Evolutionary conservation across 2,113 vertebrate genomes (phyloP), one percentile per base, ranked within the genome.

Genomic region (Ochotona curzoniae): DNA sequence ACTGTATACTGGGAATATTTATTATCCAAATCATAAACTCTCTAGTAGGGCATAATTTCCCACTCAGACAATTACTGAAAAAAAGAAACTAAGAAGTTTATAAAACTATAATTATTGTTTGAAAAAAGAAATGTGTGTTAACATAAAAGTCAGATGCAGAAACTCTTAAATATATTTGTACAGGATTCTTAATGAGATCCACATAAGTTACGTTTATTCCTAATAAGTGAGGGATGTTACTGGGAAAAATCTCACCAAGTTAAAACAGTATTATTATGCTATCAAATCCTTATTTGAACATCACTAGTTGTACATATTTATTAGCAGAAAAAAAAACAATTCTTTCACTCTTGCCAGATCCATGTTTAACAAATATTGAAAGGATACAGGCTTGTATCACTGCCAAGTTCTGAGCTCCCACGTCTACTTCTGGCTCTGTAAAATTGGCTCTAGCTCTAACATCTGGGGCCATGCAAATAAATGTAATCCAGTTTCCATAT

Each of bases 281-380:
- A 70, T 60, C 76, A 93, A 91, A n/a, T 61, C 30, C 87, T 84
- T 90, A 87, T 93, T 76, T 91, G 28, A 84, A 49, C 76, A 93
- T 87, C 76, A 87, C 75, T 44, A 91, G 11, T 38, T 35, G 8
- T 28, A 81, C 1, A 89, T 0, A 47, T 95, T 94, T 87, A 92
- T 70, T 74, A 87, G 57, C 47, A 82, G 14, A 61, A 89, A 86
- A 61, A 87, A 15, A 76, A 87, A n/a, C 23, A 32, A 47, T 73
- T 93, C 66, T 35, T 61, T 49, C 20, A 51, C 14, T 84, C 86
- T 84, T 82, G 63, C 78, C 73, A 87, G 87, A 87, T 83, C 30
- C 6, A 20, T 79, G 60, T 89, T 93, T 83, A 91, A 76, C 81
- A 84, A 66, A 81, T 49, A 66, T 15, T 87, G 67, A 89, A 95